Percentiles rank a stretch among this genome's conserved stretches.
Evolutionary conservation across 2,888 invertebrate species (phyloP).

Genomic region (Sphinx pinastri): DNA sequence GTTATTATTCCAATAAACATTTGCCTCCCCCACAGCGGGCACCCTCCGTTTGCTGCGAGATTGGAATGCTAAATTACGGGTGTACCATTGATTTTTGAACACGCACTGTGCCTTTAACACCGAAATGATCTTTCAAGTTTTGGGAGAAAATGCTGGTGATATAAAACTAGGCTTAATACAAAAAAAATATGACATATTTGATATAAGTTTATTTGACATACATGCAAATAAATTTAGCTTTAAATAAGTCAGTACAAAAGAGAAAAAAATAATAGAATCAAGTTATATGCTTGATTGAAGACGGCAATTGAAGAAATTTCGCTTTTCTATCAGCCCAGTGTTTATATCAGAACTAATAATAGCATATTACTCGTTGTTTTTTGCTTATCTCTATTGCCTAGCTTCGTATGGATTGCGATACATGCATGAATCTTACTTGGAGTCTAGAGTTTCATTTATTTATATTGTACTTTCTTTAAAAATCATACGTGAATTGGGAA

Average conservation of each 20-base stretch:
- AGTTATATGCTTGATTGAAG: not conserved
- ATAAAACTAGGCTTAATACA: too few relatives aligned
- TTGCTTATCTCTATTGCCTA: slow-evolving; percentile 2
- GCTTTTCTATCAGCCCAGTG: not conserved
- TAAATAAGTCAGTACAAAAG: too few relatives aligned
- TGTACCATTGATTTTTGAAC: slow-evolving; percentile 54
- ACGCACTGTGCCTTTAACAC: not conserved
- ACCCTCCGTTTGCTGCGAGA: slow-evolving; percentile 54
- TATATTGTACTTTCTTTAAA: not conserved
- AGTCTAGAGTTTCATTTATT: slow-evolving; percentile 1
- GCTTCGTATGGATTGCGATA: not conserved
- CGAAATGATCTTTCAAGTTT: not conserved
- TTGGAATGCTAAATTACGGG: slow-evolving; percentile 59
- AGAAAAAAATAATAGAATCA: too few relatives aligned
- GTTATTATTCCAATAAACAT: slow-evolving; percentile 66
- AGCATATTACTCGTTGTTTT: not conserved
- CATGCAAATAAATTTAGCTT: not conserved
- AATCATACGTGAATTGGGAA: not conserved
- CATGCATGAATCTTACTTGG: not conserved
- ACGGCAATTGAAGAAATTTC: not conserved
- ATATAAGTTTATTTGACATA: not conserved
- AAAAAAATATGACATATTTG: not conserved
- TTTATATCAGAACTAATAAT: slow-evolving; percentile 10
- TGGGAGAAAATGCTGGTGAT: not conserved
- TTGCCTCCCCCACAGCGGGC: slow-evolving; percentile 51